Evolutionary conservation across 2,113 vertebrate species (phyloP).

Genomic region (Alexandromys fortis): DNA sequence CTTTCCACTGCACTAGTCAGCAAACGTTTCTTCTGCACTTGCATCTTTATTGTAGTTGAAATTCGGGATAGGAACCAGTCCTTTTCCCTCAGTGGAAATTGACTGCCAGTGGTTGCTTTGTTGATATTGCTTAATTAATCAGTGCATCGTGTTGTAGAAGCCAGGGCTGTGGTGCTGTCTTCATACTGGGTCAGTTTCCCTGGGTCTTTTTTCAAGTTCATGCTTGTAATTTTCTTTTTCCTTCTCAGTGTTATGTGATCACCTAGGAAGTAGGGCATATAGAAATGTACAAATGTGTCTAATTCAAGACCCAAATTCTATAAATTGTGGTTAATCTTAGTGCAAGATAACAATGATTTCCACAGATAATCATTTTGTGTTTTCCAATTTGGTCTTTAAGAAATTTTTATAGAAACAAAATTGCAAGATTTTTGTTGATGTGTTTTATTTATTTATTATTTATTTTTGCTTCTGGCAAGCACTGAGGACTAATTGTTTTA

Average conservation of each 20-base stretch:
- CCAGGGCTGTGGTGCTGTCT: background rate
- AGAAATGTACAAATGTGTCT: background rate
- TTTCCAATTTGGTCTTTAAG: background rate
- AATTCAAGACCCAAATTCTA: constrained; percentile 17
- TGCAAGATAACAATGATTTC: background rate
- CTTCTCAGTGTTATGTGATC: background rate
- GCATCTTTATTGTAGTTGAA: constrained; percentile 35
- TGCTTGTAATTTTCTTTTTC: background rate
- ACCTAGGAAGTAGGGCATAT: background rate
- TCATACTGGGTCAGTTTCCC: background rate
- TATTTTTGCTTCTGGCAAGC: background rate
- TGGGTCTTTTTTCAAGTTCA: background rate
- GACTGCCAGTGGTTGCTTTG: background rate
- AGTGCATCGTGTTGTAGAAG: background rate
- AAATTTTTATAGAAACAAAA: background rate
- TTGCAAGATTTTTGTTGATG: constrained; percentile 13
- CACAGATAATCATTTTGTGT: background rate
- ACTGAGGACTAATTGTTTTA: background rate
- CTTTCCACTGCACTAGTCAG: background rate
- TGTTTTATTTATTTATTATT: background rate
- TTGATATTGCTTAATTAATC: background rate
- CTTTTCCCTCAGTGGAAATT: background rate
- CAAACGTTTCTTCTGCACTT: background rate
- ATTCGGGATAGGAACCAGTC: background rate
- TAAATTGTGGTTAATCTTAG: background rate